Evolutionary conservation across 2,113 vertebrate species (phyloP).

Genomic region (Empidonax traillii): DNA sequence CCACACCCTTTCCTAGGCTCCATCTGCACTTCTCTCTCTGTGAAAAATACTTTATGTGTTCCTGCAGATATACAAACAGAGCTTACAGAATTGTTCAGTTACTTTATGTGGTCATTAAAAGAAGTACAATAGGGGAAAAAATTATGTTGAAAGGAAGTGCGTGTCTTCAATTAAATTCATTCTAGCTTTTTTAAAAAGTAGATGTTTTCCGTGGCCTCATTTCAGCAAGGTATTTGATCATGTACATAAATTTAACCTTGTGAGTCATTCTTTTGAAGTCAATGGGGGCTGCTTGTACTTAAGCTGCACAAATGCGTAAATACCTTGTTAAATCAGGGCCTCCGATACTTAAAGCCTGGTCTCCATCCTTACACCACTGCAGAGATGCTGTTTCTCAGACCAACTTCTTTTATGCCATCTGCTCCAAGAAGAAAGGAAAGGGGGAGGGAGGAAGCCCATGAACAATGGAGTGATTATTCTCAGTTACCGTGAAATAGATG

Average conservation of each 20-base stretch:
- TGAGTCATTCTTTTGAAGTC: constrained; percentile 64
- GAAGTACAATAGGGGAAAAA: constrained; percentile 15
- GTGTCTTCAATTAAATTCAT: constrained; percentile 41
- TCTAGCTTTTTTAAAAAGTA: constrained; percentile 8
- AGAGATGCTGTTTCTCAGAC: background rate
- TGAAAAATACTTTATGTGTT: constrained; percentile 19
- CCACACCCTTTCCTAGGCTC: constrained; percentile 36
- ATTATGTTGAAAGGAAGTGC: constrained; percentile 24
- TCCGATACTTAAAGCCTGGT: background rate
- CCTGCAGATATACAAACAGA: constrained; percentile 12
- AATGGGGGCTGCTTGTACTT: constrained; percentile 16
- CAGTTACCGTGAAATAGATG: constrained; percentile 55
- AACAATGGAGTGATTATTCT: constrained; percentile 60
- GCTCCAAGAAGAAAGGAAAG: background rate
- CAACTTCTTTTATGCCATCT: constrained; percentile 29
- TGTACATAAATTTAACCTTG: constrained; percentile 51
- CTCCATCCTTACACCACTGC: background rate
- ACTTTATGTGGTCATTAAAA: constrained; percentile 50
- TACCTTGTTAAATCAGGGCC: constrained; percentile 22
- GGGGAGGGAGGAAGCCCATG: constrained; percentile 18
- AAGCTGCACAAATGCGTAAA: background rate
- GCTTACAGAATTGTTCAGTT: constrained; percentile 3
- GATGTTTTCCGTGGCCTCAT: constrained; percentile 48
- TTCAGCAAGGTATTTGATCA: constrained; percentile 55
- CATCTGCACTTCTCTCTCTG: constrained; percentile 22